Conservation (phyloP, 2,888 invertebrate species). For the Xylophagus ater region DNA sequence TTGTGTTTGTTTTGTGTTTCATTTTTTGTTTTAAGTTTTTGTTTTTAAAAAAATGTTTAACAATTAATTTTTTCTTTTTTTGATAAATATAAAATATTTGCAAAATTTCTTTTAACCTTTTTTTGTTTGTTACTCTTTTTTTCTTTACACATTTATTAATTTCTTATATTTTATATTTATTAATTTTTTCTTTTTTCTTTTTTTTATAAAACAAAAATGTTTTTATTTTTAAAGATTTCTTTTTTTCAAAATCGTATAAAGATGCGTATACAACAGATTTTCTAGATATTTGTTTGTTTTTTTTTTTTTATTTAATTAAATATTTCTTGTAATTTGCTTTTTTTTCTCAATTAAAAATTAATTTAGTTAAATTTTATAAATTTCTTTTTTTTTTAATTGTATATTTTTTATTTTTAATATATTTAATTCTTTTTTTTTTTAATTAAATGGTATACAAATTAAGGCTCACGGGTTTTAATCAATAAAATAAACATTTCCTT, state of each 20-base stretch:
- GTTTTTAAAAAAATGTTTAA: too few relatives aligned
- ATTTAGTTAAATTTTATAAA: slow-evolving; percentile 1
- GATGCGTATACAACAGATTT: slow-evolving; percentile 20
- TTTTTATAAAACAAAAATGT: too few relatives aligned
- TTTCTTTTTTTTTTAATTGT: slow-evolving; percentile 19
- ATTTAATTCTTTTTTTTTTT: slow-evolving; percentile 20
- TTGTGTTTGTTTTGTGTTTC: too few relatives aligned
- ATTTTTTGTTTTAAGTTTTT: too few relatives aligned
- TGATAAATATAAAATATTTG: too few relatives aligned
- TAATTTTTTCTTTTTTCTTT: slow-evolving; percentile 6
- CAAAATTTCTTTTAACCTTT: too few relatives aligned
- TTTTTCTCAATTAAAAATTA: slow-evolving; percentile 9
- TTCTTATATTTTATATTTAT: too few relatives aligned
- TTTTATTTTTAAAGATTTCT: slow-evolving; percentile 4
- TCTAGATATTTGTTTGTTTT: slow-evolving; percentile 9
- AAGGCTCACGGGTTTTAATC: slow-evolving; percentile 35
- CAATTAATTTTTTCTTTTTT: too few relatives aligned
- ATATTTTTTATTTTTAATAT: slow-evolving; percentile 13
- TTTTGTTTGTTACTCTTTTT: too few relatives aligned
- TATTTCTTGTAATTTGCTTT: slow-evolving; percentile 4
- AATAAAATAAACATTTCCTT: slow-evolving; percentile 1
- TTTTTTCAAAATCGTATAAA: slow-evolving; percentile 27
- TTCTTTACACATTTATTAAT: too few relatives aligned
- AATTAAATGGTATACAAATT: slow-evolving; percentile 36
- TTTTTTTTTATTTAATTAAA: slow-evolving; percentile 20